These are phyloP conservation scores for Blastomussa wellsi DNA, from an alignment of 92 coral and sea anemone genomes.

Conservation along the genomic window DNA sequence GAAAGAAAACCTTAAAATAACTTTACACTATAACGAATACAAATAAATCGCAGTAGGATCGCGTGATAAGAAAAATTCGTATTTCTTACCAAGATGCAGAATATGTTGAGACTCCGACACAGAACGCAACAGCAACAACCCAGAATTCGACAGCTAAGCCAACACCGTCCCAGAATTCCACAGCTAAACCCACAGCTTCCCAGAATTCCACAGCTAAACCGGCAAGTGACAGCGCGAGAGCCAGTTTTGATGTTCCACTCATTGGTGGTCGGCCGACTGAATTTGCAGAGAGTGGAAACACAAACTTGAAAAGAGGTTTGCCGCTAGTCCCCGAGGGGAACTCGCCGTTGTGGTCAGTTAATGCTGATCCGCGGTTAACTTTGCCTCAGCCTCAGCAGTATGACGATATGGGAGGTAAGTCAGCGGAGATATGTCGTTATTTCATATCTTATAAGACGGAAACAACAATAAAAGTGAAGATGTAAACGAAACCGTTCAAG, in stretches of 20 bases:
- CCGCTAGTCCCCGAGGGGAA: constrained; percentile 13
- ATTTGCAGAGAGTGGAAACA: constrained; percentile 18
- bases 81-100: constrained; percentile 16
- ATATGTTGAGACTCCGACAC: constrained; percentile 2
- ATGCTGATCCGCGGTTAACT: constrained; percentile 6
- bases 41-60: background rate
- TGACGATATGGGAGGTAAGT: constrained; percentile 45
- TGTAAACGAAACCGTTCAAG: background rate
- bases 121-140: background rate
- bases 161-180: constrained; percentile 24
- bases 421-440: background rate
- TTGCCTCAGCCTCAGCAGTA: constrained; percentile 43
- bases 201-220: constrained; percentile 30
- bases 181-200: constrained; percentile 6
- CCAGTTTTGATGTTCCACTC: background rate
- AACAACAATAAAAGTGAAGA: too few relatives aligned
- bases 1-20: background rate
- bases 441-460: background rate
- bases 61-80: background rate
- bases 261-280: background rate
- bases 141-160: constrained; percentile 17
- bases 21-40: background rate
- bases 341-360: constrained; percentile 38
- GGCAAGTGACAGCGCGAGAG: background rate
- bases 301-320: constrained; percentile 30